Percentiles rank a stretch among this genome's conserved stretches.
Conservation (phyloP, 2,113 vertebrate genomes). For the Macrotus californicus region DNA sequence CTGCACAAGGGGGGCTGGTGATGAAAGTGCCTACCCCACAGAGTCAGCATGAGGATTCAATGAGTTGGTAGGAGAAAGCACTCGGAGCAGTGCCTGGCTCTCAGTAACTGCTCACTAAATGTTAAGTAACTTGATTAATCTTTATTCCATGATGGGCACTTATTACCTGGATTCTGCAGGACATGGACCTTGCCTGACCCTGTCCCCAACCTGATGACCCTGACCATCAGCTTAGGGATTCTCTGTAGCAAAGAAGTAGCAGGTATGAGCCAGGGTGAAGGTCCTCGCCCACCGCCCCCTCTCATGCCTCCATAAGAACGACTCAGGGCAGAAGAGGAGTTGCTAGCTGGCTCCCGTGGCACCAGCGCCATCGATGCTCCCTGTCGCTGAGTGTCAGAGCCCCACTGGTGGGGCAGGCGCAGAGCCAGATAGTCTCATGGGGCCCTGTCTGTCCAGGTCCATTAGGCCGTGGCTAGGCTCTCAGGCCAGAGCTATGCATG, state of each 20-base stretch:
- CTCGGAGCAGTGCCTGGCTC: neutral
- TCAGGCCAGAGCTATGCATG: neutral
- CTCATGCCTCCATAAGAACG: neutral
- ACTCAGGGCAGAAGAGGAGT: neutral
- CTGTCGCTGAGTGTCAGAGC: neutral
- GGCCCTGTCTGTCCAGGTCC: slow-evolving; percentile 60
- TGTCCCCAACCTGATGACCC: neutral
- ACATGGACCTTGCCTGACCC: neutral
- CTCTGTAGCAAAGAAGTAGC: neutral
- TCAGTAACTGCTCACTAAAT: neutral
- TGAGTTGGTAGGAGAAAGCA: neutral
- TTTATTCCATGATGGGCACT: neutral
- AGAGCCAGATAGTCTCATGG: neutral
- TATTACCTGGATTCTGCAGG: neutral
- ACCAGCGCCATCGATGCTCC: neutral
- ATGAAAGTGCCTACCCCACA: neutral
- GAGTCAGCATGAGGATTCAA: neutral
- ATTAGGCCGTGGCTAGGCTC: neutral
- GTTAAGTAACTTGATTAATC: neutral
- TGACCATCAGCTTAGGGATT: neutral
- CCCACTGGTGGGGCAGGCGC: neutral
- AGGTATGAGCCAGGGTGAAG: neutral
- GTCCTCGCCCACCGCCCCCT: neutral
- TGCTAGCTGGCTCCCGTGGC: neutral
- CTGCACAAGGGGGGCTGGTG: neutral